Conservation (phyloP, 2,113 vertebrate species). For the Corythaeola cristata region DNA sequence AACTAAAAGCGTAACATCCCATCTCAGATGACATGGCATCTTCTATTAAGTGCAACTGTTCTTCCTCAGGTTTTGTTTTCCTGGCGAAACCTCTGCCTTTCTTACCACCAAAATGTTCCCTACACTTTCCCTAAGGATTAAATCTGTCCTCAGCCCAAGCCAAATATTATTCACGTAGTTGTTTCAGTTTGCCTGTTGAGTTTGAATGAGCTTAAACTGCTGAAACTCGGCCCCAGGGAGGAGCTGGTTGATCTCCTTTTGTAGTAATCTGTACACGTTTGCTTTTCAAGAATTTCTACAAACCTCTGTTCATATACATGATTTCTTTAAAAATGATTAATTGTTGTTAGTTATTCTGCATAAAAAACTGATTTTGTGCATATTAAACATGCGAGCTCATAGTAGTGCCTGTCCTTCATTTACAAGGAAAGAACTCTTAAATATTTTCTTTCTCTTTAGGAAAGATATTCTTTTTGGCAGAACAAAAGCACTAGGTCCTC, state of each 20-base stretch:
- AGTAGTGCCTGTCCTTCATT: background rate
- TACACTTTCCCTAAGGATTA: background rate
- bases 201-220: background rate
- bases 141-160: background rate
- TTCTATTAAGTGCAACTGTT: background rate
- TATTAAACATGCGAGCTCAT: conserved; percentile 21
- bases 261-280: background rate
- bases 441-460: conserved; percentile 20
- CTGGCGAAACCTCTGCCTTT: background rate
- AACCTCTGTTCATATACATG: conserved; percentile 13
- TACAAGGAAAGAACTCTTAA: conserved; percentile 17
- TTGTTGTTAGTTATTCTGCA: conserved; percentile 35
- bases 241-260: background rate
- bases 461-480: background rate
- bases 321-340: conserved; percentile 56
- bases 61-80: background rate
- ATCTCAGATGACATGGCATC: background rate
- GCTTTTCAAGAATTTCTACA: conserved; percentile 49
- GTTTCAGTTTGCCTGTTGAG: background rate
- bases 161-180: background rate
- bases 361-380: conserved; percentile 19
- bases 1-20: background rate
- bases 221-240: background rate
- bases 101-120: background rate
- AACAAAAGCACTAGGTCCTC: background rate